Base-by-base conservation (phyloP, 2,113 vertebrate genomes). In the Phoenicopterus ruber region DNA sequence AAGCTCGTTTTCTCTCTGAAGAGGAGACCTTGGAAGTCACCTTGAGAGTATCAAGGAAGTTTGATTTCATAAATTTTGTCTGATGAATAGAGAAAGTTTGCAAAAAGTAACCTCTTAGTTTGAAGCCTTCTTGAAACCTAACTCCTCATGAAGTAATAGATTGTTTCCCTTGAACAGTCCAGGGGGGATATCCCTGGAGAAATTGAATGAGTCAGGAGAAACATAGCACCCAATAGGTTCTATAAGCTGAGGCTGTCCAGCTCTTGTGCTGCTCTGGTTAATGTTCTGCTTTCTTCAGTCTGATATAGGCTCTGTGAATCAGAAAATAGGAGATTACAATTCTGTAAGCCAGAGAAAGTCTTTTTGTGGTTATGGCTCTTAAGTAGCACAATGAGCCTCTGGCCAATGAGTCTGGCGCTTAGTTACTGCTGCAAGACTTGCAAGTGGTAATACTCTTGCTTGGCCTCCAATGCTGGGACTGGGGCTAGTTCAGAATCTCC, bases 1-100 rank as follows among this genome's bases (percentile, higher is more conserved):
- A 97, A 94, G 99, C 99, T 62, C 92, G 93, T 61, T 99, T 99
- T 94, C 96, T 98, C 49, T 88, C 95, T 7, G 99, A 99, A 58
- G 96, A 94, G 49, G 98, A 98, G 82, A 98, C 97, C 58, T 98
- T 99, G 88, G 98, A 99, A 98, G 97, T 99, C 96, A 99, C 98
- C 31, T 87, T 99, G n/a, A 95, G 97, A 36, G 87, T 99, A 91
- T 98, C 98, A 72, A 98, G 98, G 78, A 97, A 98, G 25, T 91
- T 99, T 66, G 98, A 99, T 94, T 98, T 97, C 54, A 91, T 98
- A 88, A 98, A 98, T 96, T 97, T 98, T 96, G 84, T 81, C 80
- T 98, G 94, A 98, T 80, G 32, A 62, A 84, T 46, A 67, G 55
- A 46, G n/a, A 67, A 79, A 93, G 50, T 76, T 58, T 80, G 31